Conservation (phyloP, 2,113 vertebrate species). For the Serinus canaria region DNA sequence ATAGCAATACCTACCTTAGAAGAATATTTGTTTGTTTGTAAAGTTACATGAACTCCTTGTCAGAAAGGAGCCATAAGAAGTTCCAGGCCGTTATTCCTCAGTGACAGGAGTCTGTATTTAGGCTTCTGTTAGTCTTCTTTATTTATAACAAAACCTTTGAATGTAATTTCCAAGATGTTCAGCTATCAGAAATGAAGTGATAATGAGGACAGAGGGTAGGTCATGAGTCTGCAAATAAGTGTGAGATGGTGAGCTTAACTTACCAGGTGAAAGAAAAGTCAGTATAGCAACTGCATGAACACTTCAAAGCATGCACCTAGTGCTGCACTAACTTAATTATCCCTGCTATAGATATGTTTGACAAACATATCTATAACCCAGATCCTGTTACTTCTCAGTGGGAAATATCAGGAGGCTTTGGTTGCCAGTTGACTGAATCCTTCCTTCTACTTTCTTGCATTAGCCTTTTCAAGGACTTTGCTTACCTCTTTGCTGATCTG, state of each 20-base stretch:
- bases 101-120: not conserved
- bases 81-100: not conserved
- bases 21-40: not conserved
- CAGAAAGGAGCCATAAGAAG: not conserved
- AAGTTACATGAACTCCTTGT: not conserved
- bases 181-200: constrained; percentile 58
- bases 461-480: constrained; percentile 54
- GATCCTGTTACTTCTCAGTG: constrained; percentile 71
- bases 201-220: constrained; percentile 71
- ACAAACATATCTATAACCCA: constrained; percentile 62
- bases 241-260: constrained; percentile 71
- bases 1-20: not conserved
- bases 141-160: constrained; percentile 43
- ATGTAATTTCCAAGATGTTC: constrained; percentile 10
- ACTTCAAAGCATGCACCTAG: constrained; percentile 72
- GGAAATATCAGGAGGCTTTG: constrained; percentile 53
- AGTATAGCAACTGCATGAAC: constrained; percentile 61
- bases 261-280: constrained; percentile 71
- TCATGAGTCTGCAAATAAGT: constrained; percentile 64
- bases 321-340: constrained; percentile 77
- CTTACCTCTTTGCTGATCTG: not conserved
- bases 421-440: constrained; percentile 68
- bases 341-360: constrained; percentile 71
- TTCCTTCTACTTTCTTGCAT: constrained; percentile 61
- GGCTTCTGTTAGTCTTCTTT: not conserved